Conservation (phyloP, 92 coral and sea anemone genomes). For the Palythoa grandiflora region DNA sequence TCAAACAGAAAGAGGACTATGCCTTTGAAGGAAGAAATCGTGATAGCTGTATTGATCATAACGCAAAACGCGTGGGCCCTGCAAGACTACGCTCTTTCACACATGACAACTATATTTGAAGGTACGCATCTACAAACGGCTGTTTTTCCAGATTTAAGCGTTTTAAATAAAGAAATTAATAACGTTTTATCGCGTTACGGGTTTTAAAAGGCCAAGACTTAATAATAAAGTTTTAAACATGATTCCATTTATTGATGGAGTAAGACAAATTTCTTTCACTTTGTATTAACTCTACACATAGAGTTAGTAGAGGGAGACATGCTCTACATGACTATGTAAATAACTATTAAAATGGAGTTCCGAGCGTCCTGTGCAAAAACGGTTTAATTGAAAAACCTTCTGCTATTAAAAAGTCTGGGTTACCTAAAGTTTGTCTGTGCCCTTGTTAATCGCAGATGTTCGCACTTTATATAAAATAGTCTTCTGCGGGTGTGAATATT, state of each 20-base stretch:
- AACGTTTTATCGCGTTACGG: not conserved
- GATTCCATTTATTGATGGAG: no score
- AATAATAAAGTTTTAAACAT: not conserved
- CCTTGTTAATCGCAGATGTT: not conserved
- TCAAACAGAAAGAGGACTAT: not conserved
- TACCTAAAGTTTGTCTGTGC: not conserved
- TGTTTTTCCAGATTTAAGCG: not conserved
- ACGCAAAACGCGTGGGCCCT: constrained; percentile 9
- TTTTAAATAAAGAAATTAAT: not conserved
- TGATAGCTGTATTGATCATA: constrained; percentile 13
- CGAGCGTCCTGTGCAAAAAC: not conserved
- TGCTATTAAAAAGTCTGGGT: not conserved
- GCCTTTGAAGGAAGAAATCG: constrained; percentile 19
- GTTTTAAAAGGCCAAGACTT: not conserved
- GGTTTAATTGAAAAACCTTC: not conserved
- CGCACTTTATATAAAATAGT: not conserved
- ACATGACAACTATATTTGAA: constrained; percentile 29
- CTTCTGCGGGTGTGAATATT: not conserved
- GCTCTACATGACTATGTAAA: not conserved
- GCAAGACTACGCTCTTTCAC: not conserved
- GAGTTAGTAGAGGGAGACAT: no score
- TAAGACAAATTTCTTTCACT: not conserved
- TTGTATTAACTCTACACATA: not conserved
- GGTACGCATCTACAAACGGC: constrained; percentile 2
- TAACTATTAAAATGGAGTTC: not conserved